Conservation (phyloP, 2,797 vertebrate species). For the Eurystomus glaucurus region DNA sequence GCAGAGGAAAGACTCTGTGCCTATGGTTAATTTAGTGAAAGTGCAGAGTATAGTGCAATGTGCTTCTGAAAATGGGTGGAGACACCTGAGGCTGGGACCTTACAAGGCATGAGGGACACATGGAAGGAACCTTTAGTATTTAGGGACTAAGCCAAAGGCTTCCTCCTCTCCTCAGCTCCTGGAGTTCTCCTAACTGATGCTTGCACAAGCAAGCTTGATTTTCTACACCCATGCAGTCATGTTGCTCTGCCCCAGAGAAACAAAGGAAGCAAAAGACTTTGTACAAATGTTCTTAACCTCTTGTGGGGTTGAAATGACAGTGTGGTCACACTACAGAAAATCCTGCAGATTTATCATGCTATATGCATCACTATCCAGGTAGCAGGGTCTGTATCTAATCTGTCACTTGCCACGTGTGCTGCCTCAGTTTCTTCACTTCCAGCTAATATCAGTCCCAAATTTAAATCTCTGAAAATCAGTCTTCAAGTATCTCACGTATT, state of each 20-base stretch:
- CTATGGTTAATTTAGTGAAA: constrained; percentile 29
- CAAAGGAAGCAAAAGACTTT: not conserved
- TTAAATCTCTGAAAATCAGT: not conserved
- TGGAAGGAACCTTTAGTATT: not conserved
- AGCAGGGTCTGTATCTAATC: not conserved
- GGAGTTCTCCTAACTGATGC: not conserved
- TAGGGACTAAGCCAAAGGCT: not conserved
- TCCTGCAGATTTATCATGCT: not conserved
- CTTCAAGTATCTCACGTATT: not conserved
- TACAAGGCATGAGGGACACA: not conserved
- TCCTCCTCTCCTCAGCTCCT: not conserved
- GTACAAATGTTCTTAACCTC: not conserved
- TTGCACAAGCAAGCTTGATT: not conserved
- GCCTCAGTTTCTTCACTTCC: not conserved
- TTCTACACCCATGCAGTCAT: not conserved
- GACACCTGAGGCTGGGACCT: not conserved
- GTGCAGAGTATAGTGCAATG: not conserved
- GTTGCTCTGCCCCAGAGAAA: not conserved
- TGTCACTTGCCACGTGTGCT: not conserved
- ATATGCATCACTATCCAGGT: not conserved
- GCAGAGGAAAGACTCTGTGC: not conserved
- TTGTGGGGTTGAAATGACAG: not conserved
- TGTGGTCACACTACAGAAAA: not conserved
- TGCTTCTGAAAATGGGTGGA: not conserved
- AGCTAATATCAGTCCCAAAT: not conserved